Evolutionary conservation across 2,797 vertebrate species (phyloP), one percentile per base, ranked within the genome.

Genomic region (Takifugu ocellatus): DNA sequence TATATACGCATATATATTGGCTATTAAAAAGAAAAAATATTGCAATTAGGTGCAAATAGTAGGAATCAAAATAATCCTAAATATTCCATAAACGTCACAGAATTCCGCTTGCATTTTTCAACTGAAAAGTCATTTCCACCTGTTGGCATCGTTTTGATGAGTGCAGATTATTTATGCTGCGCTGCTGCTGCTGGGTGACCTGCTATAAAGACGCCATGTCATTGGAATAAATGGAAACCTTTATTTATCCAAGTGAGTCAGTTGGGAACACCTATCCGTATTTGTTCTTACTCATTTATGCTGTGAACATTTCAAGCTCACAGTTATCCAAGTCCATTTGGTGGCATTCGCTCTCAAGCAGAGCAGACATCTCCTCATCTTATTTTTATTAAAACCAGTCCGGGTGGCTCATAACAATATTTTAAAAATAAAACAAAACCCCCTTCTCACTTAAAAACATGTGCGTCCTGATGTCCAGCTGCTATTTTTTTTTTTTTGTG

Each of bases 241-340:
- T 21, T 21, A 21, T 21, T 21, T 21, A 21, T 21, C 21, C 21
- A 21, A 21, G 21, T 21, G 21, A 21, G 21, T 21, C 21, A 21
- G 21, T 21, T 21, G 21, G 21, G 1, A 21, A 21, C 21, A 21
- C 21, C 21, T 21, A 21, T 21, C 1, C 21, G 21, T 21, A 21
- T 21, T 21, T 21, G 21, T 21, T 21, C 21, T 21, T 56, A 53
- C 10, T 42, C 5, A 11, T 70, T 66, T 61, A 64, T 54, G 51
- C 51, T 59, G 29, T 59, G 54, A 61, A 59, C 60, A 66, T 49
- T 53, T 63, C 44, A 63, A 26, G 42, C 5, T 51, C 25, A 56
- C 8, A 10, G 12, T 66, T 61, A 21, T 68, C 54, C 54, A 56
- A 67, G 27, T 58, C 36, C 31, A 62, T 74, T 61, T 56, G 10